Base-by-base conservation (phyloP, 2,888 invertebrate species). In the Beris morrisii region DNA sequence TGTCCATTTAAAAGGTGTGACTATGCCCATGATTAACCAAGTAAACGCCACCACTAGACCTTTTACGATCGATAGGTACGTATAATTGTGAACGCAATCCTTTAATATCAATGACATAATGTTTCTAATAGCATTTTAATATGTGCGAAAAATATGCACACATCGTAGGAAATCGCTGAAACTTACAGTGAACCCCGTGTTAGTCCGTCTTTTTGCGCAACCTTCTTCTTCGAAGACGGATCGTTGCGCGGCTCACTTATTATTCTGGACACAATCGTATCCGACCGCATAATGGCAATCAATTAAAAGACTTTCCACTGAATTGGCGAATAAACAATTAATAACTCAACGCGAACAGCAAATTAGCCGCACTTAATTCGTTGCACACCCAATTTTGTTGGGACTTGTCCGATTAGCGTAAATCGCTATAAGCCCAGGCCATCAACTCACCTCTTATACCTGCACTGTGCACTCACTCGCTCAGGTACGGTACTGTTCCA, bases 381-480 rank as follows among this genome's bases (percentile, higher is more conserved):
- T 48, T 64, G 66, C 66, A 69, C 66, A 69, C 66, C 66, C 66
- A 69, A 69, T 69, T 68, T 66, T 58, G 61, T 28, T 57, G 46
- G 52, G 61, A 50, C 43, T 61, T 38, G 61, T 11, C 15, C 61
- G 61, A 61, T 61, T 61, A 61, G 61, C 52, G 52, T 50, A 61
- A 9, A 38, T 38, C 9, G 9, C 9, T 38, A 38, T 38, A 7
- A 38, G 5, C 9, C 38, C 38, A 7, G 7, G 38, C 7, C 38
- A 7, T 9, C 38, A 5, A 38, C 9, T 38, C 38, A 38, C 38
- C 38, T 38, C 22, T 2, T 22, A 22, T 22, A 22, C 22, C 22
- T 22, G 22, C 22, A 22, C 22, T 2, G 22, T 61, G 61, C 32
- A 31, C 50, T 61, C 59, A 50, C 43, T 32, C 50, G 59, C 22